Evolutionary conservation across 2,888 invertebrate genomes (phyloP).

Genomic region (Fragum fragum): DNA sequence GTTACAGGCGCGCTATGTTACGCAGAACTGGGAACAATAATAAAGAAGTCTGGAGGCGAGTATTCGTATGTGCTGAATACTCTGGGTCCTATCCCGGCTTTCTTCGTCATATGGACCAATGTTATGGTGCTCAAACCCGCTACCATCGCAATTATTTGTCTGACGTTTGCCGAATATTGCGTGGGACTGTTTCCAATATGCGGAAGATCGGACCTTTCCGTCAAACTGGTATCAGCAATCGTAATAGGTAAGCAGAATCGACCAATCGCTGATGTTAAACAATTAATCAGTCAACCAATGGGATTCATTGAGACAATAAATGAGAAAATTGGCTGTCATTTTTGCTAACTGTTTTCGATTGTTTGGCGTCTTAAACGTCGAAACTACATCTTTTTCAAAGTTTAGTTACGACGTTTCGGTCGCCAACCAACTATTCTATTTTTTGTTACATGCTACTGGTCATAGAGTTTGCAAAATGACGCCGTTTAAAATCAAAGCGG

Average conservation of each 20-base stretch:
- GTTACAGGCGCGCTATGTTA: conserved; percentile 91
- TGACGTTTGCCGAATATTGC: conserved; percentile 84
- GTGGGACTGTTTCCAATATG: conserved; percentile 79
- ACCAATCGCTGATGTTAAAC: too few relatives aligned
- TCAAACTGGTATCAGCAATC: conserved; percentile 75
- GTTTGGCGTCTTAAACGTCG: too few relatives aligned
- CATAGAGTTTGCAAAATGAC: too few relatives aligned
- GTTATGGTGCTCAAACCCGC: conserved; percentile 84
- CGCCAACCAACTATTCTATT: too few relatives aligned
- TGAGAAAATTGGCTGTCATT: too few relatives aligned
- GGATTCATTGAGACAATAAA: too few relatives aligned
- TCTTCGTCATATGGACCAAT: conserved; percentile 89
- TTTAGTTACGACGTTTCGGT: too few relatives aligned
- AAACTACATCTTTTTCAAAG: too few relatives aligned
- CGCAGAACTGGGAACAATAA: conserved; percentile 93
- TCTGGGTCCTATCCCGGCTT: conserved; percentile 87
- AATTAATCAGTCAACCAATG: too few relatives aligned
- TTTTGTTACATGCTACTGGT: too few relatives aligned
- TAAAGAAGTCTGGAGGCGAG: conserved; percentile 93
- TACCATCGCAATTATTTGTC: conserved; percentile 87
- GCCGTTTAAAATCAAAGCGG: too few relatives aligned
- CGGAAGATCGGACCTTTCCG: conserved; percentile 74
- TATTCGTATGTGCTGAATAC: conserved; percentile 90
- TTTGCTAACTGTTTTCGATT: too few relatives aligned
- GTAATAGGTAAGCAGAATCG: conserved; percentile 76